Evolutionary conservation across 2,113 vertebrate species (phyloP), one percentile per base, ranked within the genome.

Genomic region (Sylvia atricapilla): DNA sequence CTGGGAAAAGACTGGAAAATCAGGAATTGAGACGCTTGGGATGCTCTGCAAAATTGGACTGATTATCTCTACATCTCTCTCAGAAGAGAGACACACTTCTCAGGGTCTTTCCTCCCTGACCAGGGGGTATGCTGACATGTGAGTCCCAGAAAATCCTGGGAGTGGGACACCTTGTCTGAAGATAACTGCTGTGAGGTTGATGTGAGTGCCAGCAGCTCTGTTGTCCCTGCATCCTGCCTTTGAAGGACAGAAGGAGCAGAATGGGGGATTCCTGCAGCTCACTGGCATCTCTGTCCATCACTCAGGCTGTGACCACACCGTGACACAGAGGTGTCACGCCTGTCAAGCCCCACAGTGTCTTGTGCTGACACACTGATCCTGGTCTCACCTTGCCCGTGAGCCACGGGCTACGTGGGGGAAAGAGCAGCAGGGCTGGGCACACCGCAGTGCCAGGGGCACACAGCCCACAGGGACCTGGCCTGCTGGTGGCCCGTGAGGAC

Each of bases 191-290:
- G 47, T 67, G 58, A 62, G 43, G 16, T 2, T 37, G 33, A 22
- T 44, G 35, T 35, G 74, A 30, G 22, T 30, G 44, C 59, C 41
- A 44, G 64, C 83, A 73, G 64, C 44, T 59, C 66, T 25, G 5
- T 27, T 20, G 53, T 31, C 20, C 15, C 41, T 25, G 8, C 0
- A 0, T 27, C 17, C 2, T 1, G 15, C 56, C 69, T 80, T 20
- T 22, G 67, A 75, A 37, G 37, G 24, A 46, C 28, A 37, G 41
- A 33, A 22, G 43, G 49, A 64, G 59, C 1, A 1, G 41, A 28
- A 21, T 27, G 28, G 15, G 15, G 24, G 25, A 55, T 49, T 35
- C 27, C 58, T 80, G 52, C 25, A 30, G 20, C 19, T 63, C 63
- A 4, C 8, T 7, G 0, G 6, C 2, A 2, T 31, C 47, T 63